Base-by-base conservation (phyloP, 2,113 vertebrate species). In the Climacteris rufus region DNA sequence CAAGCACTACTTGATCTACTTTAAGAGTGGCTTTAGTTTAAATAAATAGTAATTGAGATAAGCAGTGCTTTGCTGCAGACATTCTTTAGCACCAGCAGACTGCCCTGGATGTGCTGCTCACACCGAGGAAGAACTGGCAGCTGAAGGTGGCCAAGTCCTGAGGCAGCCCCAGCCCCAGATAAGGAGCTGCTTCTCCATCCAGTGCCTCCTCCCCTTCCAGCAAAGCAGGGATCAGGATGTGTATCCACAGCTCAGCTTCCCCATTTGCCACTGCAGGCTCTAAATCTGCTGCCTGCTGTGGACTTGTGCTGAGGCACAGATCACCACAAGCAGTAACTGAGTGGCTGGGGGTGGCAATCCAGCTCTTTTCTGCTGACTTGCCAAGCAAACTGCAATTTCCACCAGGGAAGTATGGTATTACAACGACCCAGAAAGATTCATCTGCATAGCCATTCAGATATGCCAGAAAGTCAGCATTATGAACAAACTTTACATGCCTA, bases 1-100 rank as follows among this genome's bases (percentile, higher is more conserved):
- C 59, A 93, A 92, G 56, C 45, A 83, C 33, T 82, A 84, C 50
- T 93, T 83, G 53, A 69, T 21, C 71, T 42, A 12, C 53, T 65
- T 40, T 25, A 40, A 16, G 79, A 77, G 50, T 27, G 68, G 37
- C 69, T 90, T 69, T 21, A 69, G 39, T 33, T 92, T 31, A 80
- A 93, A 69, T 33, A 93, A 89, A 56, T 4, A 88, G 23, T 21
- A 68, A 92, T 9, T 42, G 71, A 76, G 37, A 52, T 7, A 49
- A 90, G 57, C 31, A 61, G 33, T 24, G 37, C 18, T 92, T 88
- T 86, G 44, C 74, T 75, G 52, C 8, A 80, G 79, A 15, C 18
- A 20, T 60, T 63, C 40, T 56, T 60, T 7, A 82, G 84, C 59
- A 40, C 14, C 23, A 10, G 45, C 59, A 69, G 44, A 25, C 22